These are phyloP conservation scores for Oceanodroma tethys DNA, from an alignment of 2,113 vertebrate species.

Conservation along the genomic window DNA sequence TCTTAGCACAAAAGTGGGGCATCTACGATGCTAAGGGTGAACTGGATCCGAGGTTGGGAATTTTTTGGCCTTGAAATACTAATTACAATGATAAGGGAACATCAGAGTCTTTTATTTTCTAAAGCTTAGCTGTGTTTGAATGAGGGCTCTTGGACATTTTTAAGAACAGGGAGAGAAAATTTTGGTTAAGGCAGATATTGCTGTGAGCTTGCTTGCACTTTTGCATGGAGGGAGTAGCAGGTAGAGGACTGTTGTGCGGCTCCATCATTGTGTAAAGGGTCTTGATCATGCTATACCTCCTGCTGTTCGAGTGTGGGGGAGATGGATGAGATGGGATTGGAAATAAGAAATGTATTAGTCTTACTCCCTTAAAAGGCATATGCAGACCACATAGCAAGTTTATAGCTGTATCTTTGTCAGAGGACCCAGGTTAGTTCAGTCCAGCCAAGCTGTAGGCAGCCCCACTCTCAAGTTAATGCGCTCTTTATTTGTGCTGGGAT, in stretches of 20 bases:
- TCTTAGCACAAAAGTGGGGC: neutral
- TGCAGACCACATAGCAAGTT: neutral
- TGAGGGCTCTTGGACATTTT: neutral
- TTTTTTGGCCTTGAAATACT: neutral
- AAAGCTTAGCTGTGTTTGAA: neutral
- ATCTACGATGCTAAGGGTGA: neutral
- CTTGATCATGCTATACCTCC: neutral
- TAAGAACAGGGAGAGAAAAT: neutral
- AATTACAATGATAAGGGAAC: neutral
- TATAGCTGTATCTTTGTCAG: neutral
- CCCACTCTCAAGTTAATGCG: neutral
- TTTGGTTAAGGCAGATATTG: neutral
- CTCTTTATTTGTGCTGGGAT: neutral
- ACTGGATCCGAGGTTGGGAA: neutral
- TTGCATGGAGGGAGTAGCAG: rapidly evolving
- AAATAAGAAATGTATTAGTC: neutral
- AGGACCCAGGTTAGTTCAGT: neutral
- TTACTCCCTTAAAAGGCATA: neutral
- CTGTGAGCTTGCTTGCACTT: neutral
- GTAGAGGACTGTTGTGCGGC: neutral
- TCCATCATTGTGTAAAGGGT: neutral
- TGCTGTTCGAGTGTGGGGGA: rapidly evolving
- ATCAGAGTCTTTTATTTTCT: neutral
- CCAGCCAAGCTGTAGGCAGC: neutral
- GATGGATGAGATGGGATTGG: neutral